These are phyloP conservation scores for Neomorphus geoffroyi DNA, from an alignment of 2,797 vertebrate species.

Conservation along the genomic window DNA sequence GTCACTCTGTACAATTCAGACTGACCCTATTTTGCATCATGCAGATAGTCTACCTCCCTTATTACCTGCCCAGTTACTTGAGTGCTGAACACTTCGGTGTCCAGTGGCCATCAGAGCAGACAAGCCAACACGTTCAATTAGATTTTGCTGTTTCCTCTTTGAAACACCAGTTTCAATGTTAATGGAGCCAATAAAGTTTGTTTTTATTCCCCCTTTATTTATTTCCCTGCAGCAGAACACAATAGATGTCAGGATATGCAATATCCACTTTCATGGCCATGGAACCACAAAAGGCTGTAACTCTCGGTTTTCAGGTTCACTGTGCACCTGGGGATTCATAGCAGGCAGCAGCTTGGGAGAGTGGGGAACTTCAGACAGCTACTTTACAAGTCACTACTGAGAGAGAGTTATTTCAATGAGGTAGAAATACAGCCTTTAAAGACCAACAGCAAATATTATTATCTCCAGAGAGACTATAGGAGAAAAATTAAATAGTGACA, in stretches of 20 bases:
- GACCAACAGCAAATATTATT: background rate
- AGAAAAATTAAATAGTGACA: background rate
- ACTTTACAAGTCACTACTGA: background rate
- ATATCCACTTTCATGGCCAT: background rate
- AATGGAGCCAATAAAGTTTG: background rate
- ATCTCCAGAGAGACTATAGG: background rate
- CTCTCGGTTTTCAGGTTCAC: background rate
- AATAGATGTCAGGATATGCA: background rate
- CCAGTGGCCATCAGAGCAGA: background rate
- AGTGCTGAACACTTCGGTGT: background rate
- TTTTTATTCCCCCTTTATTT: background rate
- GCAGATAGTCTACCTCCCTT: background rate
- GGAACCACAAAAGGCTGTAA: background rate
- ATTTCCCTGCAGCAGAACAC: background rate
- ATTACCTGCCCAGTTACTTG: background rate
- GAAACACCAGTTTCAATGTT: background rate
- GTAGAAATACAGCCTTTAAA: background rate
- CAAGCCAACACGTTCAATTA: background rate
- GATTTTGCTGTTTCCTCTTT: background rate
- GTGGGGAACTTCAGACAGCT: background rate
- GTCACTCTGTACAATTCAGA: background rate
- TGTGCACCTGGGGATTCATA: background rate
- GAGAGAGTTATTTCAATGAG: background rate
- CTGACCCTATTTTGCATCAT: background rate
- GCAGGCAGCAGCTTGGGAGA: background rate